These are phyloP conservation scores for Macaria notata DNA, from an alignment of 2,888 invertebrate genomes.

Conservation along the genomic window DNA sequence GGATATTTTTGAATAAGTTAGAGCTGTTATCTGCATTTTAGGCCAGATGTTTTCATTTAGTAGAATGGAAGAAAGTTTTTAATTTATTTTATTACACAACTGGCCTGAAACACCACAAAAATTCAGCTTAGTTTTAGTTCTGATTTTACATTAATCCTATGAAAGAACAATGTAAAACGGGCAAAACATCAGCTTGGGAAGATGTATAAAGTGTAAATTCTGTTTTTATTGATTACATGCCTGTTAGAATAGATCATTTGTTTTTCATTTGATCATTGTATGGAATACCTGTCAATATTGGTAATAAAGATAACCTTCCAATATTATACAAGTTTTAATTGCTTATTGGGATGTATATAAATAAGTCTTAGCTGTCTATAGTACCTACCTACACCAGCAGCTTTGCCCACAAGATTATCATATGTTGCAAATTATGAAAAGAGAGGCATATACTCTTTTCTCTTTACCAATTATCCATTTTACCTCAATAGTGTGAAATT, in stretches of 20 bases:
- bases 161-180: slow-evolving; percentile 52
- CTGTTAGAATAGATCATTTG: slow-evolving; percentile 74
- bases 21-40: slow-evolving; percentile 41
- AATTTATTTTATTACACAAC: slow-evolving; percentile 42
- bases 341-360: no score
- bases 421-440: no score
- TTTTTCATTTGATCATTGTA: slow-evolving; percentile 61
- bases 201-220: slow-evolving; percentile 75
- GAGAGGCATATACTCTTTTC: no score
- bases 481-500: no score
- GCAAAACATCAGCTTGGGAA: slow-evolving; percentile 35
- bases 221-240: slow-evolving; percentile 72
- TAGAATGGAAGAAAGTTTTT: slow-evolving; percentile 30
- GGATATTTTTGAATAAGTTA: slow-evolving; percentile 91
- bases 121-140: slow-evolving; percentile 58
- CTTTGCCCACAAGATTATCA: no score
- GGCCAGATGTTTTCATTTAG: slow-evolving; percentile 45
- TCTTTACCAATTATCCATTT: no score
- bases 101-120: slow-evolving; percentile 48
- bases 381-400: no score
- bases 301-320: slow-evolving; percentile 27
- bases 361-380: no score
- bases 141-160: slow-evolving; percentile 54
- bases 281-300: slow-evolving; percentile 20
- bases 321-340: no score